phyloP scores from a whole-genome alignment of 2,888 invertebrate genomes.

The Cylloceria caligata region DNA sequence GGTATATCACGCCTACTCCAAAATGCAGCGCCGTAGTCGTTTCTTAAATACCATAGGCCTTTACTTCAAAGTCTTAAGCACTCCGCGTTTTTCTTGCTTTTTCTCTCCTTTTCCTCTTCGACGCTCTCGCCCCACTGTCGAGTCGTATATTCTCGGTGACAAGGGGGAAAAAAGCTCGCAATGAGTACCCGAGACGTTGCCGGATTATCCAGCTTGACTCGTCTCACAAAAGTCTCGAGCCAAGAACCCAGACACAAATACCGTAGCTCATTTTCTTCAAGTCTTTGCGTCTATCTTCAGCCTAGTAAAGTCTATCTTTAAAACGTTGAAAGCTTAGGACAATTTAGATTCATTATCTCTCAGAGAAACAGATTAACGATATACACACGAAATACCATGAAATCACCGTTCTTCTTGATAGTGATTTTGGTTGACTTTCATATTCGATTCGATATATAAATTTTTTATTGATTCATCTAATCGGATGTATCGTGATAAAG shows the following conservation, averaged over 20 bases:
- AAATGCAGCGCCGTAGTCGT: conserved; percentile 53
- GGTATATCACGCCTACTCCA: conserved; percentile 27
- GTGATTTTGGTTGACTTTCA: background rate
- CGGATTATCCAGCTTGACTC: conserved; percentile 67
- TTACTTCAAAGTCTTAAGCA: conserved; percentile 61
- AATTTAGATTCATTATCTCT: background rate
- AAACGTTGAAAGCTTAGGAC: background rate
- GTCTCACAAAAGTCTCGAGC: conserved; percentile 55
- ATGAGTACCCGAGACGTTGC: conserved; percentile 60
- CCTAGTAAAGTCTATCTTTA: background rate
- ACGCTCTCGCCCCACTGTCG: background rate
- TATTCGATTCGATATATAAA: background rate
- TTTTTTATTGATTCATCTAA: background rate
- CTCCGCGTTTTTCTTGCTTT: conserved; percentile 62
- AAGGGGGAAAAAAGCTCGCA: conserved; percentile 43
- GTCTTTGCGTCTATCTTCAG: conserved; percentile 40
- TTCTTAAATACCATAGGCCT: conserved; percentile 65
- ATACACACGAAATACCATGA: background rate
- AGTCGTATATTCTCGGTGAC: conserved; percentile 28
- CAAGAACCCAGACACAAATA: conserved; percentile 50
- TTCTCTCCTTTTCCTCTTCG: conserved; percentile 43
- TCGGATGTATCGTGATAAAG: too few relatives aligned
- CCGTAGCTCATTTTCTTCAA: conserved; percentile 52
- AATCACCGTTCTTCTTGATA: too few relatives aligned
- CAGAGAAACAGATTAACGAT: background rate